These are phyloP conservation scores for Heliconius melpomene DNA, from an alignment of 1,140 invertebrate species.

Conservation along the genomic window DNA sequence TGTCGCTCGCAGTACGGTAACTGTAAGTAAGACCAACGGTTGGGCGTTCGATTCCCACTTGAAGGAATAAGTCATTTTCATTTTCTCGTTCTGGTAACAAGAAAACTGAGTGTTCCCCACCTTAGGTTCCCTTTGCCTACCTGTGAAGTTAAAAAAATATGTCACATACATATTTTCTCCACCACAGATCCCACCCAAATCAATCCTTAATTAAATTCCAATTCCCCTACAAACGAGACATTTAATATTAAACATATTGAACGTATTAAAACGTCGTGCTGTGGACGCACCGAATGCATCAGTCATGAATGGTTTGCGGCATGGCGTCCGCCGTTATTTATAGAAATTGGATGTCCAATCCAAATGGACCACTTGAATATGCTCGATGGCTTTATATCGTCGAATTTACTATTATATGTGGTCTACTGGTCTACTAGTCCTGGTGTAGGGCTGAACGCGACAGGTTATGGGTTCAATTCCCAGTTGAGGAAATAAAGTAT, in stretches of 20 bases:
- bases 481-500: too few species aligned
- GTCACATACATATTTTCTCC: too few species aligned
- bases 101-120: too few species aligned
- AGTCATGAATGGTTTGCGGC: conserved; percentile 26
- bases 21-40: too few species aligned
- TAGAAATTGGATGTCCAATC: conserved; percentile 29
- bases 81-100: too few species aligned
- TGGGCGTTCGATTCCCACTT: rapidly evolving
- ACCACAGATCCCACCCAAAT: background rate
- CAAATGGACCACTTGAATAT: conserved; percentile 10
- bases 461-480: too few species aligned
- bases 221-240: background rate
- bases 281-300: conserved; percentile 18
- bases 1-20: too few species aligned
- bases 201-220: background rate
- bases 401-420: background rate
- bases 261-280: conserved; percentile 19
- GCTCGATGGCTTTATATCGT: conserved; percentile 22
- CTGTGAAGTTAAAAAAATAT: too few species aligned
- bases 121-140: too few species aligned
- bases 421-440: too few species aligned
- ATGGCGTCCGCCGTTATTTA: conserved; percentile 21
- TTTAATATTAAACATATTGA: background rate
- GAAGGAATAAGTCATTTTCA: too few species aligned
- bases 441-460: too few species aligned